A percentile compares a stretch with the other conserved stretches of the same genome.
Conservation (phyloP, 2,797 vertebrate genomes). For the Semotilus atromaculatus region DNA sequence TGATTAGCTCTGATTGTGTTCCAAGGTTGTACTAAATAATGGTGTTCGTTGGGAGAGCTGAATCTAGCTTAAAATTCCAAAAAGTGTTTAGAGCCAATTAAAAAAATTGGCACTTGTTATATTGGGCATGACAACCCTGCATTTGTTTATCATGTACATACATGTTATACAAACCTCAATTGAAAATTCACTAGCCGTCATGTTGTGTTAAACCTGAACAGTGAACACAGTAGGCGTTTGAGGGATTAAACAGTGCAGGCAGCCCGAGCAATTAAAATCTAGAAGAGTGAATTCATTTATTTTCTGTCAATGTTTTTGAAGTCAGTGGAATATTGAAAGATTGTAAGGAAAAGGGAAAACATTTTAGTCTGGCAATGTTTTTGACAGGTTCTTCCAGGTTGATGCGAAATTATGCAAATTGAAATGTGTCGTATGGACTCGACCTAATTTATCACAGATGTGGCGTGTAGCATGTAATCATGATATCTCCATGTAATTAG, state of each 20-base stretch:
- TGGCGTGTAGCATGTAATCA: slow-evolving; percentile 33
- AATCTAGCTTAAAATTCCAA: neutral
- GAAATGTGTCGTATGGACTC: neutral
- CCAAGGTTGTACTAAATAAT: neutral
- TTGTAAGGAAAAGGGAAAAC: neutral
- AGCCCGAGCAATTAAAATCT: neutral
- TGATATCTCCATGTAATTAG: slow-evolving; percentile 26
- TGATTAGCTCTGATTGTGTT: neutral
- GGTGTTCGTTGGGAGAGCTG: neutral
- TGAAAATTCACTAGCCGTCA: neutral
- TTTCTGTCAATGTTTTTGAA: neutral
- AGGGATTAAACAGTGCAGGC: neutral
- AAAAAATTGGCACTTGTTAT: neutral
- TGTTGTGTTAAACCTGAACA: neutral
- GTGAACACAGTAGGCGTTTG: neutral
- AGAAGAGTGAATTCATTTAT: neutral
- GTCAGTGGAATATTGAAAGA: neutral
- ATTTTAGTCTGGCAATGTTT: neutral
- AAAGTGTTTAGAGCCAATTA: neutral
- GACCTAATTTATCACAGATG: slow-evolving; percentile 31
- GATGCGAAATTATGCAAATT: slow-evolving; percentile 22
- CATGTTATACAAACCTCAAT: neutral
- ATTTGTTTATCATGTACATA: neutral
- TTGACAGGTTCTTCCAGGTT: slow-evolving; percentile 16
- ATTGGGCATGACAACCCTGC: neutral